Evolutionary conservation across 2,797 vertebrate genomes (phyloP).

Genomic region (Labroides dimidiatus): DNA sequence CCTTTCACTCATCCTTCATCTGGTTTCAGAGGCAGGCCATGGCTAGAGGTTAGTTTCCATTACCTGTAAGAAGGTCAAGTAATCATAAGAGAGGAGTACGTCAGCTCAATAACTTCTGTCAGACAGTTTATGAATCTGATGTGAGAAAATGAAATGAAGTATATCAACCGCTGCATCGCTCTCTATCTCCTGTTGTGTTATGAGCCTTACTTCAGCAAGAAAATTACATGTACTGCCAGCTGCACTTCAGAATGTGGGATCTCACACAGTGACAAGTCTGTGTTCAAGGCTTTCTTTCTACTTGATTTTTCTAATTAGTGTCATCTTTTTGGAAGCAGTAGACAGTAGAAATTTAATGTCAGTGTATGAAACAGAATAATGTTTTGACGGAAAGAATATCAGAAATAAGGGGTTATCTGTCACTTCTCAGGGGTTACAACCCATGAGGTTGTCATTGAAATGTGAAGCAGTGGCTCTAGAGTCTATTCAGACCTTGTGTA

Average conservation of each 20-base stretch:
- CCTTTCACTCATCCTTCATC: neutral
- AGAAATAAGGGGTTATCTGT: neutral
- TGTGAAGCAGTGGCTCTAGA: neutral
- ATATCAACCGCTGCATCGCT: neutral
- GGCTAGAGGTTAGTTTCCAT: conserved; percentile 18
- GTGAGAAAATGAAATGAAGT: conserved; percentile 24
- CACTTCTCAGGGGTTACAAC: neutral
- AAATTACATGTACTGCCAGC: conserved; percentile 3
- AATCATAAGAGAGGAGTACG: conserved; percentile 4
- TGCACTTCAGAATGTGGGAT: neutral
- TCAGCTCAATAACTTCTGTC: conserved; percentile 4
- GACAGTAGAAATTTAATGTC: neutral
- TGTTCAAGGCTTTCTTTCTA: neutral
- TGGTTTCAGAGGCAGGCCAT: conserved; percentile 19
- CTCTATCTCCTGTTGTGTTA: neutral
- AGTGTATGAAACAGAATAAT: neutral
- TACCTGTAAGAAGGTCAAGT: conserved; percentile 17
- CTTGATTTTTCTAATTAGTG: neutral
- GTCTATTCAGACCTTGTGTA: neutral
- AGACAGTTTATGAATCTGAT: conserved; percentile 12
- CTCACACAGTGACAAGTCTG: conserved; percentile 3
- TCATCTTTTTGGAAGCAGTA: neutral
- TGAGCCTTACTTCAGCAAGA: neutral
- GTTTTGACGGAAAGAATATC: neutral
- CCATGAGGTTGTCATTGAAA: conserved; percentile 10